Base-by-base conservation (phyloP, 2,113 vertebrate species). In the Microcebus ravelobensis region DNA sequence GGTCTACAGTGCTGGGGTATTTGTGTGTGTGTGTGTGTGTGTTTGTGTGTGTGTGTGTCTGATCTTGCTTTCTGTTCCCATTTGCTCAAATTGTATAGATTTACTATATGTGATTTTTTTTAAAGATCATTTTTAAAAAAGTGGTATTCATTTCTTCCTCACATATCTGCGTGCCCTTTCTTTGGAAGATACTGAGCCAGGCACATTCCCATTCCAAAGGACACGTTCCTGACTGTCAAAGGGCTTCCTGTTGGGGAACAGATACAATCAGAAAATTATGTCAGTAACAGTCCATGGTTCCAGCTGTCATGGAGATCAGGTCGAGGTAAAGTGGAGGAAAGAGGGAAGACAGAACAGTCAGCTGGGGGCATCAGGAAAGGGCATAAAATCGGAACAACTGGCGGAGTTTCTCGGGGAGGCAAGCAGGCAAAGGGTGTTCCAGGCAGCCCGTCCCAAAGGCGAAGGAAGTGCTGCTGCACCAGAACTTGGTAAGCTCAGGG, bases 401-500 rank as follows among this genome's bases (percentile, higher is more conserved):
- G 0, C 8, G 4, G 45, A 25, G 14, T 3, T n/a, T 81, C 36
- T 61, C 68, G 34, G 18, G 18, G 29, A 65, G 63, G 23, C 17
- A 42, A 10, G 2, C 6, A 48, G 6, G 59, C 5, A 29, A 6
- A 63, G 5, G 5, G 34, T 23, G 3, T 14, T 57, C 12, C 0
- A 27, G 65, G 74, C 42, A 68, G 94, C 29, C 6, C 12, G 18
- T 21, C 8, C 20, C 23, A 5, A 48, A 31, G 36, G 42, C 20
- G 2, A 31, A 92, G 70, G 25, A 8, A 29, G 34, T 8, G 0
- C 7, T 17, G 1, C 42, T 6, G 42, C 10, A 15, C 12, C 29
- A 5, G 34, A 11, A 8, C 27, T 2, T 15, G 4, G 0, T 7
- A 39, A 0, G 0, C 1, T 63, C 23, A 59, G 61, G 15, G 17